Percentiles rank a stretch among this genome's conserved stretches.
Evolutionary conservation across 1,140 invertebrate genomes (phyloP).

Genomic region (Micrasema longulum): DNA sequence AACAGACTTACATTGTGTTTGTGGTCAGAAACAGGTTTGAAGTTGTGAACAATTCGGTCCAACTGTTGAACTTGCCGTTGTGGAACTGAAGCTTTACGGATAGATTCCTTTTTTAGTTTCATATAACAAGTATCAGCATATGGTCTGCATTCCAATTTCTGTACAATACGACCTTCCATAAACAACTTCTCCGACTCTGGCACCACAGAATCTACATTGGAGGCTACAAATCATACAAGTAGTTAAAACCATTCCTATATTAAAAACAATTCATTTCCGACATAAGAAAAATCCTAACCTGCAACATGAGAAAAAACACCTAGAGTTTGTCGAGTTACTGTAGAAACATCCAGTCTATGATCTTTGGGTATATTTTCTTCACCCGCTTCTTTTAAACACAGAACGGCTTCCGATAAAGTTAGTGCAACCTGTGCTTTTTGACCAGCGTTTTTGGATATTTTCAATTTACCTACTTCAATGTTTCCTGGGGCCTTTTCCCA

Average conservation of each 20-base stretch:
- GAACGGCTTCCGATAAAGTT: slow-evolving; percentile 67
- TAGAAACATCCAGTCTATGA: slow-evolving; percentile 89
- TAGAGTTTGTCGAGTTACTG: slow-evolving; percentile 87
- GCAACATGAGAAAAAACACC: slow-evolving; percentile 88
- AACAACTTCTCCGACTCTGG: slow-evolving; percentile 86
- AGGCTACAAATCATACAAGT: slow-evolving; percentile 61
- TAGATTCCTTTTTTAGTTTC: slow-evolving; percentile 88
- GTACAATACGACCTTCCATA: slow-evolving; percentile 93
- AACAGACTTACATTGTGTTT: slow-evolving; percentile 84
- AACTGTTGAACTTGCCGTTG: slow-evolving; percentile 82
- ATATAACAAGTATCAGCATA: slow-evolving; percentile 90
- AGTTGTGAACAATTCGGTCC: slow-evolving; percentile 85
- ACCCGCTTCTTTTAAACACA: slow-evolving; percentile 77
- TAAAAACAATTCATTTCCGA: too few species aligned
- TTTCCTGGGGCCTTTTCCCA: slow-evolving; percentile 86
- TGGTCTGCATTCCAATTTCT: slow-evolving; percentile 93
- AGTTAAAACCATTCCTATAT: too few species aligned
- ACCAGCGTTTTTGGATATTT: slow-evolving; percentile 69
- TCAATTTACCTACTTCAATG: slow-evolving; percentile 71
- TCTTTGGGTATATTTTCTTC: slow-evolving; percentile 87
- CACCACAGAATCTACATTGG: slow-evolving; percentile 73
- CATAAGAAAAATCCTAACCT: slow-evolving; percentile 65
- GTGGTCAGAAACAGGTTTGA: slow-evolving; percentile 90
- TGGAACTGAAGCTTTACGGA: slow-evolving; percentile 85
- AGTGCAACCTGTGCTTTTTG: slow-evolving; percentile 71